phyloP scores from a whole-genome alignment of 1,140 invertebrate species.

The silkworm (Bombyx mori) region DNA sequence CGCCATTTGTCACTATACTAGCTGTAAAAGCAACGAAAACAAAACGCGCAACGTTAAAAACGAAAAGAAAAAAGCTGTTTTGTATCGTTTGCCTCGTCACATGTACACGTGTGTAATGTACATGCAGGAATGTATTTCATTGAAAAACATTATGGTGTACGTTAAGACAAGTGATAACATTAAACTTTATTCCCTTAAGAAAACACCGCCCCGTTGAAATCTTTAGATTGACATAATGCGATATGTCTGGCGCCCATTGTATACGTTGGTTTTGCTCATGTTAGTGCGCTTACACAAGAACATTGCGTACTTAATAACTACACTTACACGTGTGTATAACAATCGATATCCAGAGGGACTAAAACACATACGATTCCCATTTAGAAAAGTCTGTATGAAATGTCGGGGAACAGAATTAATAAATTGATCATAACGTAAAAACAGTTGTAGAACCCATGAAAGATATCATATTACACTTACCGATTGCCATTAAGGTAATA shows the following conservation, averaged over 20 bases:
- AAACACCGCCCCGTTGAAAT: constrained; percentile 46
- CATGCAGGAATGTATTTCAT: no score
- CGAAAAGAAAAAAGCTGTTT: no score
- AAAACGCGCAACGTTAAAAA: no score
- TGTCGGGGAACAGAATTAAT: constrained; percentile 2
- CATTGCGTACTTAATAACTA: no score
- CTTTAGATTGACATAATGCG: constrained; percentile 42
- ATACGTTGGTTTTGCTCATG: constrained; percentile 46
- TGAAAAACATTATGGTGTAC: no score
- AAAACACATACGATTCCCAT: constrained; percentile 10
- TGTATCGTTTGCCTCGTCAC: no score
- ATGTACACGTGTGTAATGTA: no score
- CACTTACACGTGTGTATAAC: no score
- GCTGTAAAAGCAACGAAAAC: no score
- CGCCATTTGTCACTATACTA: no score
- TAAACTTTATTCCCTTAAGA: constrained; percentile 47
- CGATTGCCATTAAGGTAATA: constrained; percentile 65
- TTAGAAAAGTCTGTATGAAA: constrained; percentile 22
- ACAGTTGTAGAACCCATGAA: constrained; percentile 35
- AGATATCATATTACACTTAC: constrained; percentile 65
- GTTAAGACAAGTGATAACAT: constrained; percentile 35
- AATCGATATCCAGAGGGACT: no score
- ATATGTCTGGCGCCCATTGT: constrained; percentile 35
- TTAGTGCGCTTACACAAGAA: constrained; percentile 17
- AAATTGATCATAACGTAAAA: constrained; percentile 40